Conservation (phyloP, 2,113 vertebrate species). For the Uria lomvia region DNA sequence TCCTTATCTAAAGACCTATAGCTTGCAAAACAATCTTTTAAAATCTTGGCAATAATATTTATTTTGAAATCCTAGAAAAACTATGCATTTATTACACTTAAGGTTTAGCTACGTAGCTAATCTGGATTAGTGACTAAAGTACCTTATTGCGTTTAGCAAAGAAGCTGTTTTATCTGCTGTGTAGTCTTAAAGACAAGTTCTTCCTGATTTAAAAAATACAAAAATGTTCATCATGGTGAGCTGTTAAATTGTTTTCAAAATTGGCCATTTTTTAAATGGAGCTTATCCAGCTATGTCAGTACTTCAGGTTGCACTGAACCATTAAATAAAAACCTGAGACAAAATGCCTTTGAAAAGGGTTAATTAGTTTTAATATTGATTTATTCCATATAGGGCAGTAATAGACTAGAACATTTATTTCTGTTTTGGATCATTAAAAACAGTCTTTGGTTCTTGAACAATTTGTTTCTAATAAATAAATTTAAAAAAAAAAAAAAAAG, state of each 20-base stretch:
- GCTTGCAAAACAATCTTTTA: background rate
- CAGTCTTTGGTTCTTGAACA: slow-evolving; percentile 62
- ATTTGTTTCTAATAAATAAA: slow-evolving; percentile 52
- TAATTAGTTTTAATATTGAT: slow-evolving; percentile 99
- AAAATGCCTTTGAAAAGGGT: slow-evolving; percentile 94
- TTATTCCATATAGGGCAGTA: slow-evolving; percentile 89
- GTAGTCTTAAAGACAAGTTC: slow-evolving; percentile 12
- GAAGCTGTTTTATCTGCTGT: background rate
- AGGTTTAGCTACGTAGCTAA: background rate
- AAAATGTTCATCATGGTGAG: slow-evolving; percentile 71
- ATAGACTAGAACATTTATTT: slow-evolving; percentile 78
- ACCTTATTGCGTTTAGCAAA: background rate
- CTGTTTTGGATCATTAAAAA: slow-evolving; percentile 78
- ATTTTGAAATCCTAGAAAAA: background rate
- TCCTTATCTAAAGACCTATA: background rate
- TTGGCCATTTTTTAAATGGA: slow-evolving; percentile 88
- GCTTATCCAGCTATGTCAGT: slow-evolving; percentile 91
- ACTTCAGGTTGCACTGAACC: slow-evolving; percentile 87
- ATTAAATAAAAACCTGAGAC: slow-evolving; percentile 91
- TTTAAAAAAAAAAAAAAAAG: background rate
- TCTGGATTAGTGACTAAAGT: background rate
- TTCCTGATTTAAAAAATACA: background rate
- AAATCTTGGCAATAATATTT: background rate
- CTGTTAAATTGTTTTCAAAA: slow-evolving; percentile 83
- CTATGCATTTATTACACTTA: background rate